Evolutionary conservation across 2,888 invertebrate species (phyloP), one percentile per base, ranked within the genome.

Genomic region (Leptothorax acervorum): DNA sequence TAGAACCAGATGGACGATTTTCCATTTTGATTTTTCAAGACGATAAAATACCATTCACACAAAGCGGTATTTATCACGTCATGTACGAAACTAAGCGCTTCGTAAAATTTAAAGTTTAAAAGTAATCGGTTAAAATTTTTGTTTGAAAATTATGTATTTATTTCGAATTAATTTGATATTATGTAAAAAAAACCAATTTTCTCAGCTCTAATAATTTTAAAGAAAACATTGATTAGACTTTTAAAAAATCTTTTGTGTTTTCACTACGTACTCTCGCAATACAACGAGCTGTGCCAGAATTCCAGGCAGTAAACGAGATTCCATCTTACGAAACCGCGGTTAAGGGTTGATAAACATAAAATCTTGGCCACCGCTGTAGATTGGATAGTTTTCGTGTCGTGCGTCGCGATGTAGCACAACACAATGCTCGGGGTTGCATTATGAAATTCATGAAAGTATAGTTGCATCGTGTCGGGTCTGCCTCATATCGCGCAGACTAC

Each of bases 401-500:
- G 23, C 35, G 23, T 57, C 45, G 55, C 31, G 23, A 45, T 48
- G 5, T 74, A 60, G 57, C 8, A 8, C 18, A 57, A 35, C 48
- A 74, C 74, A 74, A 74, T 81, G 79, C 60, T n/a, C 45, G 9
- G 39, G 3, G 45, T 23, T 57, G 57, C 57, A 73, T 57, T 79
- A 81, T 81, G 79, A 60, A 60, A 81, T 81, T 81, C 60, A 74
- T 48, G 79, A 73, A 81, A 81, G 78, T 78, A 57, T 78, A 57
- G 74, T 60, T 71, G 57, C 48, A 6, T 35, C 28, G 23, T 28
- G 71, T 70, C 53, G 60, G 73, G 82, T 71, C 1, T 8, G 63
- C 60, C 76, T 79, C 79, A 71, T 75, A 74, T 87, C 89, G 83
- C 86, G 86, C 76, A 78, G 75, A 73, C 79, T 82, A 70, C 68